Conservation (phyloP, 1,140 invertebrate genomes). For the Drosophila virilis region DNA sequence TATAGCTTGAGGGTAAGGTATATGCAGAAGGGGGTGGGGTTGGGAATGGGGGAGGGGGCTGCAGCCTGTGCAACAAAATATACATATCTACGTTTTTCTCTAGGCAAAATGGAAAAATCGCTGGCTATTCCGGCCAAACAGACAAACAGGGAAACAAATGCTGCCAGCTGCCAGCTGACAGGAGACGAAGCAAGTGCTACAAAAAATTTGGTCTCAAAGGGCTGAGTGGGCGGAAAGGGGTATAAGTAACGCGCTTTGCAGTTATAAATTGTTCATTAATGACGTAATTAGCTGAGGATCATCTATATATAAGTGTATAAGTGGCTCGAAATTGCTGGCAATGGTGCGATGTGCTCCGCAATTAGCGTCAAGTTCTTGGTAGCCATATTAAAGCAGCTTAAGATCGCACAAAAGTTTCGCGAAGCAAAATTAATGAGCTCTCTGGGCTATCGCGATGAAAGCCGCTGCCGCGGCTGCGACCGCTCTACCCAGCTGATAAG, state of each 20-base stretch:
- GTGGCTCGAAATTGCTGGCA: not conserved
- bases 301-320: not conserved
- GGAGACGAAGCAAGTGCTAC: not conserved
- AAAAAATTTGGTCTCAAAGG: not conserved
- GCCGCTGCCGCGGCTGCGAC: conserved; percentile 5
- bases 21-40: too few relatives aligned
- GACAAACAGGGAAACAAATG: not conserved
- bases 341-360: not conserved
- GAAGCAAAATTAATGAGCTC: conserved; percentile 59
- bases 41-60: not conserved
- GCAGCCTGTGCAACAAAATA: conserved; percentile 44
- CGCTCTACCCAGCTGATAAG: conserved; percentile 49
- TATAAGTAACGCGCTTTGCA: not conserved
- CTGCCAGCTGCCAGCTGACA: too few relatives aligned
- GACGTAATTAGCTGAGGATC: not conserved
- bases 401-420: conserved; percentile 44
- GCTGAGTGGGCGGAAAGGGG: not conserved
- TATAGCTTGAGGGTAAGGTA: not conserved
- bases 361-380: conserved; percentile 25
- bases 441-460: conserved; percentile 61
- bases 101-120: conserved; percentile 21
- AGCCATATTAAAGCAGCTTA: conserved; percentile 5
- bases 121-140: conserved; percentile 31
- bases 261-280: not conserved
- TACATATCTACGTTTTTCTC: conserved; percentile 55